These are phyloP conservation scores for Aplochiton taeniatus DNA, from an alignment of 2,797 vertebrate species.

Conservation along the genomic window DNA sequence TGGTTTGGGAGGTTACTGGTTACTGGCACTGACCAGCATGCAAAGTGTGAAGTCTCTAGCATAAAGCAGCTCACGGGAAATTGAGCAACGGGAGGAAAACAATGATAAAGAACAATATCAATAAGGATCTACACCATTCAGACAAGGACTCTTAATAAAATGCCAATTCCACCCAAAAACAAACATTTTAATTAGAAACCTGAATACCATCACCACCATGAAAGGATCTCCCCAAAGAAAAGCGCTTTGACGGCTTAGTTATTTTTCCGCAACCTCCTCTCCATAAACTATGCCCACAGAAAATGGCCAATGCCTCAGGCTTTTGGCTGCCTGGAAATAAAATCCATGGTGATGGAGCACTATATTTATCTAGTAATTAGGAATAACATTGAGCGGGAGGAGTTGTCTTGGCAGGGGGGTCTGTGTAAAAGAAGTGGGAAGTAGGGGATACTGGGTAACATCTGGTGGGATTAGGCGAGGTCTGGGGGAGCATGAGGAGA, in stretches of 20 bases:
- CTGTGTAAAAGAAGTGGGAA: slow-evolving; percentile 33
- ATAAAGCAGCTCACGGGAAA: no score
- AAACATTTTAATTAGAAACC: no score
- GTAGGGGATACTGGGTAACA: slow-evolving; percentile 33
- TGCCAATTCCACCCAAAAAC: no score
- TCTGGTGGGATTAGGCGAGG: slow-evolving; percentile 31
- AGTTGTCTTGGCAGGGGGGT: slow-evolving; percentile 22
- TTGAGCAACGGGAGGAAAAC: no score
- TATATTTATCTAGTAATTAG: slow-evolving; percentile 56
- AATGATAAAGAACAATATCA: no score
- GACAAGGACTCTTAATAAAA: no score
- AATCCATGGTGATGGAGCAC: slow-evolving; percentile 45
- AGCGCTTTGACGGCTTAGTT: neutral
- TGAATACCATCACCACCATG: no score
- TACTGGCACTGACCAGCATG: no score
- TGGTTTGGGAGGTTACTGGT: no score
- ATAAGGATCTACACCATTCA: no score
- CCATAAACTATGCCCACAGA: slow-evolving; percentile 2
- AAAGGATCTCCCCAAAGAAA: neutral
- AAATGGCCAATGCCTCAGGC: slow-evolving; percentile 39
- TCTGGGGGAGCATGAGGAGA: slow-evolving; percentile 22
- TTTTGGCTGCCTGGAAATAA: slow-evolving; percentile 27
- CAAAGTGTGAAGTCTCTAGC: no score
- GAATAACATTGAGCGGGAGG: slow-evolving; percentile 27
- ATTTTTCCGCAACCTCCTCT: slow-evolving; percentile 5